phyloP scores from a whole-genome alignment of 2,888 invertebrate species.

The Petrolisthes cinctipes region DNA sequence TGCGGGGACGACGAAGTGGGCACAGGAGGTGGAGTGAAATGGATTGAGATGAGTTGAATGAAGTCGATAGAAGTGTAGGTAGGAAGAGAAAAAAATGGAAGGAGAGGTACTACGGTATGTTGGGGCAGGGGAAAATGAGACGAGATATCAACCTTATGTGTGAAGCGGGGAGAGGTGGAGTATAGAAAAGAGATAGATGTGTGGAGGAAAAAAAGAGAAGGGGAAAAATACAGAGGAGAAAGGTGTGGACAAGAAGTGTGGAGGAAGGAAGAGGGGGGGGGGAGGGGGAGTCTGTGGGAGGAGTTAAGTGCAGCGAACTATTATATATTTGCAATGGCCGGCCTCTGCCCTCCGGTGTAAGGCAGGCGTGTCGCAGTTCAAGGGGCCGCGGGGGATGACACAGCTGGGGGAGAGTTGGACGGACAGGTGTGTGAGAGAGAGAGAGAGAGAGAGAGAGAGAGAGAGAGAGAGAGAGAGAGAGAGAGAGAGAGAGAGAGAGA shows the following conservation, averaged over 20 bases:
- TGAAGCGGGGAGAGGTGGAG: not conserved
- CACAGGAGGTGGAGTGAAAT: not conserved
- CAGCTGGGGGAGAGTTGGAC: no score
- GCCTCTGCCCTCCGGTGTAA: not conserved
- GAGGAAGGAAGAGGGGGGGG: not conserved
- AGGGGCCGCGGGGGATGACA: not conserved
- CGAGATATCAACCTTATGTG: not conserved
- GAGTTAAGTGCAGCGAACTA: not conserved
- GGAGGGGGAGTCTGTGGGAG: not conserved
- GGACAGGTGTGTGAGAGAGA: not conserved
- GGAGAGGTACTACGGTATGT: not conserved
- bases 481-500: slow-evolving; percentile 33
- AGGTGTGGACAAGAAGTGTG: not conserved
- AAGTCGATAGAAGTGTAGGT: not conserved
- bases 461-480: slow-evolving; percentile 41
- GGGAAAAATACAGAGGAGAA: not conserved
- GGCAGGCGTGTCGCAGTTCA: not conserved
- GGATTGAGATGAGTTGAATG: not conserved
- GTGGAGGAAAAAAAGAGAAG: not conserved
- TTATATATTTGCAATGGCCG: not conserved
- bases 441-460: slow-evolving; percentile 27
- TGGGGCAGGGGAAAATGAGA: not conserved
- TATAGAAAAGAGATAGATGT: not conserved
- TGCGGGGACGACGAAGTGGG: not conserved
- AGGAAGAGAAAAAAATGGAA: not conserved